Evolutionary conservation across 53 echinoderm and acorn worm genomes (phyloP).

Genomic region (Paelopatides confundens): DNA sequence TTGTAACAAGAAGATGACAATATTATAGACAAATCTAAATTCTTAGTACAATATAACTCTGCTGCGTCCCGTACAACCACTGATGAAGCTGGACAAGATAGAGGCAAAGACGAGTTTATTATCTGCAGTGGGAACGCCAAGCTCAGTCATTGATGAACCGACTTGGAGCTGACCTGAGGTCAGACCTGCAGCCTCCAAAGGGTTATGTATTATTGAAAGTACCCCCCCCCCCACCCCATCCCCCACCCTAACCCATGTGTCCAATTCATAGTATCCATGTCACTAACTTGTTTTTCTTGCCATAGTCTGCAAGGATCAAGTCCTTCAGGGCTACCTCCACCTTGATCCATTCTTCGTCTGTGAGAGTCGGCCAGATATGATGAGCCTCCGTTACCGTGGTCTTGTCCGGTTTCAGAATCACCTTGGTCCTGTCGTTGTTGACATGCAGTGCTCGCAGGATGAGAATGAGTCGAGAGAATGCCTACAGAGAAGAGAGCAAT

Average conservation of each 20-base stretch:
- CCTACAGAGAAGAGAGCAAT: too few species aligned
- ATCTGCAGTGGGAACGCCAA: conserved; percentile 49
- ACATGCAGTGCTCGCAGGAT: conserved; percentile 97
- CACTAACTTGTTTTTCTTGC: conserved; percentile 99
- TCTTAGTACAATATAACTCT: conserved; percentile 4
- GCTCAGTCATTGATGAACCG: conserved; percentile 18
- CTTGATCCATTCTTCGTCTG: conserved; percentile 99
- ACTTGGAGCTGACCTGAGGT: conserved; percentile 48
- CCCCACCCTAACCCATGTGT: background rate
- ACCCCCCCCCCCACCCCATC: background rate
- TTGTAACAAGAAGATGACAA: too few species aligned
- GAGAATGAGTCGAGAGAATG: conserved; percentile 98
- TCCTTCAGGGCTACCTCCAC: conserved; percentile 96
- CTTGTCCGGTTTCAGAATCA: conserved; percentile 99
- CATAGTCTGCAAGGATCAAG: conserved; percentile 97
- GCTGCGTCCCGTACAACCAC: conserved; percentile 29
- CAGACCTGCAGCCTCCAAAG: too few species aligned
- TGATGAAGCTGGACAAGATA: conserved; percentile 1
- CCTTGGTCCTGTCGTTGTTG: conserved; percentile 99
- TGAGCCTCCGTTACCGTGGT: conserved; percentile 93
- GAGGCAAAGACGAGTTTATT: background rate
- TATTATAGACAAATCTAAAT: too few species aligned
- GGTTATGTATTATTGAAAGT: too few species aligned
- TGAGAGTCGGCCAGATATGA: conserved; percentile 99
- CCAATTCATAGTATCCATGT: background rate